These are phyloP conservation scores for Benthosema pterotum DNA, from an alignment of 2,797 vertebrate species.

Conservation along the genomic window DNA sequence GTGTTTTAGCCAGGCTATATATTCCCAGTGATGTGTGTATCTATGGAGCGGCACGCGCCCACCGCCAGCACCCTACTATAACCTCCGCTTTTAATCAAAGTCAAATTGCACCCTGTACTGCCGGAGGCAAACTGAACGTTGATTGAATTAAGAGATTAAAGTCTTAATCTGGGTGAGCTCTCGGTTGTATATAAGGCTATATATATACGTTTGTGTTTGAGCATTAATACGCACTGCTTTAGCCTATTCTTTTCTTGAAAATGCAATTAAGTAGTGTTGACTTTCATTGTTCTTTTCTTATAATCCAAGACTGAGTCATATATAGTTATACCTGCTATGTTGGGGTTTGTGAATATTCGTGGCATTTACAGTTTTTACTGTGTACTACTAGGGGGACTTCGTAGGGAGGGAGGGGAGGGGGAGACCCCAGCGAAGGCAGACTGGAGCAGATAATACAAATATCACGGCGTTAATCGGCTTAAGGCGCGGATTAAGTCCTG, in stretches of 20 bases:
- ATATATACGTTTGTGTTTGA: no score
- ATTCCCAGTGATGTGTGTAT: no score
- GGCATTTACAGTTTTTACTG: conserved; percentile 41
- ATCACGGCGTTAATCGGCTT: conserved; percentile 55
- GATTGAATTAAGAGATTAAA: no score
- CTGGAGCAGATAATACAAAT: conserved; percentile 53
- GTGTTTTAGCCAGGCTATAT: no score
- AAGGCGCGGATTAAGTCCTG: conserved; percentile 49
- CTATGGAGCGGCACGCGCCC: no score
- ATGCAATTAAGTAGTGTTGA: background rate
- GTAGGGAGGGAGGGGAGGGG: background rate
- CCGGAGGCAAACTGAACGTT: no score
- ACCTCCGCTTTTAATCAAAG: no score
- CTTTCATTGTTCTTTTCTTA: background rate
- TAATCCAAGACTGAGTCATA: background rate
- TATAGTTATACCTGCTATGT: no score
- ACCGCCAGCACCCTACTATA: no score
- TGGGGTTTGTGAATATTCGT: conserved; percentile 3
- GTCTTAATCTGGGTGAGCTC: no score
- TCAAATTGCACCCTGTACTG: no score
- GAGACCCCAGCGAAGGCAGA: conserved; percentile 19
- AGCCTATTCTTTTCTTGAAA: conserved; percentile 16
- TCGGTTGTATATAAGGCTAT: no score
- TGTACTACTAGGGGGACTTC: background rate
- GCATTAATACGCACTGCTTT: background rate